A percentile compares a stretch with the other conserved stretches of the same genome.
Evolutionary conservation across 1,140 invertebrate species (phyloP).

Genomic region (Akabosia matsudoensis): DNA sequence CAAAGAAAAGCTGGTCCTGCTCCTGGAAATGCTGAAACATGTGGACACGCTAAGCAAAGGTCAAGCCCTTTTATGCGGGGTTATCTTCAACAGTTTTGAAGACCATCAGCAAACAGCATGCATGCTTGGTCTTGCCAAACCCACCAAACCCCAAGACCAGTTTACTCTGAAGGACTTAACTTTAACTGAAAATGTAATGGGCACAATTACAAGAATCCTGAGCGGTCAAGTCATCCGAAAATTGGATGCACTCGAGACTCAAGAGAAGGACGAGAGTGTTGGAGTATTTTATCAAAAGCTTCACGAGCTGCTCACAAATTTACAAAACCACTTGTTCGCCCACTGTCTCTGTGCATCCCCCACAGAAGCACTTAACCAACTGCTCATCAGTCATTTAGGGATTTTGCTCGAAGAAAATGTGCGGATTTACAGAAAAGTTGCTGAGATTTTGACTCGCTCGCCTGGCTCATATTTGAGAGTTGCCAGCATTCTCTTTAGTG

Average conservation of each 20-base stretch:
- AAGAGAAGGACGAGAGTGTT: background rate
- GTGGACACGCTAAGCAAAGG: constrained; percentile 59
- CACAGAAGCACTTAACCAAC: background rate
- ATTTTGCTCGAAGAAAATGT: background rate
- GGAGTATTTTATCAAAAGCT: constrained; percentile 48
- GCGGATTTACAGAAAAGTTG: constrained; percentile 19
- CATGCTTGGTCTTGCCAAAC: constrained; percentile 55
- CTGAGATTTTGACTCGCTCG: constrained; percentile 5
- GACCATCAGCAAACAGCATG: constrained; percentile 61
- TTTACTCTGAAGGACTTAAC: constrained; percentile 58
- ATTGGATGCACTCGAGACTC: background rate
- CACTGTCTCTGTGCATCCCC: constrained; percentile 48
- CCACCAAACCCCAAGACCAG: constrained; percentile 44
- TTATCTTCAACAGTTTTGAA: constrained; percentile 63
- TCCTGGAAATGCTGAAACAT: constrained; percentile 60
- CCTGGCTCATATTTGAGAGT: constrained; percentile 56
- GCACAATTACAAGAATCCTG: constrained; percentile 4
- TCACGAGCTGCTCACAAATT: constrained; percentile 57
- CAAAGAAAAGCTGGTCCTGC: constrained; percentile 59
- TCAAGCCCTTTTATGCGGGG: constrained; percentile 62
- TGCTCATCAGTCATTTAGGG: background rate
- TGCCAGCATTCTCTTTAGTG: constrained; percentile 47
- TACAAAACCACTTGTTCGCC: constrained; percentile 63
- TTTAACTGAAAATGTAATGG: constrained; percentile 7
- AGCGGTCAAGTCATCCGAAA: constrained; percentile 32